Conservation (phyloP, 1,140 invertebrate species). For the Penaeus indicus region DNA sequence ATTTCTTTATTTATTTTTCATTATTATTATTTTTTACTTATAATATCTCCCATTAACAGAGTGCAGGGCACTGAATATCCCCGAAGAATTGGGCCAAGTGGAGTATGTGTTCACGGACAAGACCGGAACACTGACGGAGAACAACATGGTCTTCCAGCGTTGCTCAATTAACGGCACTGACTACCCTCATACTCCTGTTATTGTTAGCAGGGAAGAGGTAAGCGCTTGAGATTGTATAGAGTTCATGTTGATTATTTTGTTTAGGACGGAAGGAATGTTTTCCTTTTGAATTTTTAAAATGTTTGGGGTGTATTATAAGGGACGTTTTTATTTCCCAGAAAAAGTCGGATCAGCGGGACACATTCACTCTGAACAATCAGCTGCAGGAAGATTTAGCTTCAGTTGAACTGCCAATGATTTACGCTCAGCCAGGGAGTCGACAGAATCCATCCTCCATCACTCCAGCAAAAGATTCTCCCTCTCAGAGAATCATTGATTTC, state of each 20-base stretch:
- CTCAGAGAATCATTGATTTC: constrained; percentile 85
- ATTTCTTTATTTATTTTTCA: not conserved
- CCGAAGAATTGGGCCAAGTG: constrained; percentile 96
- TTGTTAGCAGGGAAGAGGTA: not conserved
- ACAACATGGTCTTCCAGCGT: constrained; percentile 94
- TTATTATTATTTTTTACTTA: not conserved
- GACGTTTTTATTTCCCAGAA: not conserved
- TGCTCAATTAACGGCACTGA: constrained; percentile 91
- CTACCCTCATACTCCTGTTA: constrained; percentile 73
- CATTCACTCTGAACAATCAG: constrained; percentile 77
- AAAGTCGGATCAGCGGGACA: constrained; percentile 34
- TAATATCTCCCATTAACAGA: constrained; percentile 74
- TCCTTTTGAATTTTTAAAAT: not conserved
- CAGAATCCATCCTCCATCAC: constrained; percentile 27
- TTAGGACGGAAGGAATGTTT: not conserved
- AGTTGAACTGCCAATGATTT: constrained; percentile 66
- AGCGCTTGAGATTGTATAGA: not conserved
- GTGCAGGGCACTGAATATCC: constrained; percentile 95
- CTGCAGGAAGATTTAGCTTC: constrained; percentile 78
- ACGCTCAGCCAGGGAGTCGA: constrained; percentile 41
- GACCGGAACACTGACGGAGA: constrained; percentile 97
- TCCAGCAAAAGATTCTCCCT: constrained; percentile 44
- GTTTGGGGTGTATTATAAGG: not conserved
- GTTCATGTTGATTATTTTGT: not conserved
- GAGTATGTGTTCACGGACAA: constrained; percentile 98